Conservation (phyloP, 2,797 vertebrate species). For the Ceyx erithaca region DNA sequence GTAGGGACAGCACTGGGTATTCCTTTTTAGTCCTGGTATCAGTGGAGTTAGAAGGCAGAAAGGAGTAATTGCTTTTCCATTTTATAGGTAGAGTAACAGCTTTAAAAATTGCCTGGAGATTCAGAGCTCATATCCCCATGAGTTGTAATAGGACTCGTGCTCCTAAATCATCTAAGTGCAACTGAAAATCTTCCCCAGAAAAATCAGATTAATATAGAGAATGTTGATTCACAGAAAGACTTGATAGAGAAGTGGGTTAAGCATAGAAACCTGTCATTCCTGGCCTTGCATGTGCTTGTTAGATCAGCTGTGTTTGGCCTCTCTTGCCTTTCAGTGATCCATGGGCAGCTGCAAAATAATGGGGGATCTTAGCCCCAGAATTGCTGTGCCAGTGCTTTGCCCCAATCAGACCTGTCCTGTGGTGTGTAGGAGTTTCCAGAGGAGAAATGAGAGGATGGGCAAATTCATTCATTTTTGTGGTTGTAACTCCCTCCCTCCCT, state of each 20-base stretch:
- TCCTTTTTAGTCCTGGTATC: conserved; percentile 5
- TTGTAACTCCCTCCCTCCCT: background rate
- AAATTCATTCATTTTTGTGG: background rate
- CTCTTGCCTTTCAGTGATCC: background rate
- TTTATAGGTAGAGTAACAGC: conserved; percentile 6
- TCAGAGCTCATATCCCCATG: background rate
- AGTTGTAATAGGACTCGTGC: background rate
- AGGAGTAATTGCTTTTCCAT: conserved; percentile 27
- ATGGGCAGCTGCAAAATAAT: background rate
- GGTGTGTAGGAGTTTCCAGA: background rate
- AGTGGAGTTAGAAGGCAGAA: background rate
- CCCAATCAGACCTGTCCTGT: background rate
- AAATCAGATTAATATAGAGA: conserved; percentile 2
- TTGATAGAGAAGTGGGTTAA: background rate
- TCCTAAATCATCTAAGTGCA: background rate
- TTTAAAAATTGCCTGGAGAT: background rate
- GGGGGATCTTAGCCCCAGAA: background rate
- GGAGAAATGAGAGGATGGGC: background rate
- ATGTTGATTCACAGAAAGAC: background rate
- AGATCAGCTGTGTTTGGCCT: background rate
- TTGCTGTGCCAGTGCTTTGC: background rate
- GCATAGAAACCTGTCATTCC: background rate
- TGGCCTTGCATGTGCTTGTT: background rate
- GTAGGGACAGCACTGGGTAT: conserved; percentile 17
- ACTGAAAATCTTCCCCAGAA: conserved; percentile 4